phyloP scores from a whole-genome alignment of 2,888 invertebrate species.

The Seira sanloemensis region DNA sequence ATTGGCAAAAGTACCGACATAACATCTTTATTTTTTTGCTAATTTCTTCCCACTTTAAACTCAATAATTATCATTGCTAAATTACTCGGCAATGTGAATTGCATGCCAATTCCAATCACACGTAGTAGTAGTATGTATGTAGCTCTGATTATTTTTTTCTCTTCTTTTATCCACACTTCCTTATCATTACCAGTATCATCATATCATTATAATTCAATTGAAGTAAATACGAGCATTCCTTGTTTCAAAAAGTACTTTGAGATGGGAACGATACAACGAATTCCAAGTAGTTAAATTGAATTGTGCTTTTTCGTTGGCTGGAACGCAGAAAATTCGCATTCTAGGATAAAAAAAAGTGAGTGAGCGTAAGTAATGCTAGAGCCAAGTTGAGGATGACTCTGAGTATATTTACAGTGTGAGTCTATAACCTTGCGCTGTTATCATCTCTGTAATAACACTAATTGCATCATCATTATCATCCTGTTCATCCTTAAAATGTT shows the following conservation, averaged over 20 bases:
- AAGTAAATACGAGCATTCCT: constrained; percentile 13
- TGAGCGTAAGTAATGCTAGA: too few species aligned
- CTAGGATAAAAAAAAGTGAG: too few species aligned
- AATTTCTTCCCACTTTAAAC: background rate
- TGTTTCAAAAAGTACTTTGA: background rate
- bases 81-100: background rate
- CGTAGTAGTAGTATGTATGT: too few species aligned
- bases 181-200: background rate
- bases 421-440: constrained; percentile 38
- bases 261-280: background rate
- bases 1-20: background rate
- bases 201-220: background rate
- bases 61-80: constrained; percentile 12
- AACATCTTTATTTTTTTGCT: background rate
- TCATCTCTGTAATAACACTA: constrained; percentile 54
- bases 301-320: too few species aligned
- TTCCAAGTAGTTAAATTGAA: too few species aligned
- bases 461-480: constrained; percentile 40
- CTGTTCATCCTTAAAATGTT: constrained; percentile 10
- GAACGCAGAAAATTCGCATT: too few species aligned
- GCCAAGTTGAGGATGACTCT: too few species aligned
- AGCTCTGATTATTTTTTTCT: constrained; percentile 9
- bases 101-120: constrained; percentile 5
- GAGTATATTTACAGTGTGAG: background rate
- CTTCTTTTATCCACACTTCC: constrained; percentile 12